Conservation (phyloP, 64 coral and sea anemone genomes). For the Porites lutea region DNA sequence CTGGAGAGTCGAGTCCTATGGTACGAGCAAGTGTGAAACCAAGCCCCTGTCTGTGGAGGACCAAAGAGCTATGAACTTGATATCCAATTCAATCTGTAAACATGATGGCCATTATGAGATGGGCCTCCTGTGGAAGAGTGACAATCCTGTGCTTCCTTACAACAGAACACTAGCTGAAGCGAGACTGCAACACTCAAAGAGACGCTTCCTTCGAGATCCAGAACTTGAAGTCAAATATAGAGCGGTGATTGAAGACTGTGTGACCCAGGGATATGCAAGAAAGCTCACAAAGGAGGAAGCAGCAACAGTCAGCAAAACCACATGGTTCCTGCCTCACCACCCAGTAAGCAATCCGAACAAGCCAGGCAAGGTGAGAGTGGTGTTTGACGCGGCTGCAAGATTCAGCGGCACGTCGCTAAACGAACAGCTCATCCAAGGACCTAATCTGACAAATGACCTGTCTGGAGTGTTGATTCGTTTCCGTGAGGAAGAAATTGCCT, state of each 20-base stretch:
- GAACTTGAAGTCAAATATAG: conserved; percentile 31
- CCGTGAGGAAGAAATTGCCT: conserved; percentile 28
- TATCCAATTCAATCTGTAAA: conserved; percentile 21
- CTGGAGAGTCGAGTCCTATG: conserved; percentile 51
- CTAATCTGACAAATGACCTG: conserved; percentile 14
- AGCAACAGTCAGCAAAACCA: neutral
- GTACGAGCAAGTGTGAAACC: neutral
- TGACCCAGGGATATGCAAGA: conserved; percentile 30
- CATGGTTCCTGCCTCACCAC: conserved; percentile 27
- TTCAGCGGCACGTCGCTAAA: conserved; percentile 23
- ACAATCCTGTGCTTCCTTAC: conserved; percentile 28
- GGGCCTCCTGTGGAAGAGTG: conserved; percentile 41
- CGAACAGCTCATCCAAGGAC: conserved; percentile 40
- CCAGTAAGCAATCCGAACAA: conserved; percentile 33
- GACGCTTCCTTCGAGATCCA: conserved; percentile 26
- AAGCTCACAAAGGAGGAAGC: conserved; percentile 54
- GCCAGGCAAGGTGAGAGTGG: conserved; percentile 17
- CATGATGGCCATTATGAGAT: conserved; percentile 50
- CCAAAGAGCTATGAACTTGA: conserved; percentile 22
- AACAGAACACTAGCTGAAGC: conserved; percentile 47
- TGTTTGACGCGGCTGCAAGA: conserved; percentile 3
- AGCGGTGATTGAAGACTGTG: conserved; percentile 46
- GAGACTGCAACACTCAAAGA: conserved; percentile 28
- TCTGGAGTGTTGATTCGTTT: conserved; percentile 43
- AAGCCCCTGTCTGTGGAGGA: conserved; percentile 50